Evolutionary conservation across 1,140 invertebrate genomes (phyloP).

Genomic region (Drosophila melanogaster): DNA sequence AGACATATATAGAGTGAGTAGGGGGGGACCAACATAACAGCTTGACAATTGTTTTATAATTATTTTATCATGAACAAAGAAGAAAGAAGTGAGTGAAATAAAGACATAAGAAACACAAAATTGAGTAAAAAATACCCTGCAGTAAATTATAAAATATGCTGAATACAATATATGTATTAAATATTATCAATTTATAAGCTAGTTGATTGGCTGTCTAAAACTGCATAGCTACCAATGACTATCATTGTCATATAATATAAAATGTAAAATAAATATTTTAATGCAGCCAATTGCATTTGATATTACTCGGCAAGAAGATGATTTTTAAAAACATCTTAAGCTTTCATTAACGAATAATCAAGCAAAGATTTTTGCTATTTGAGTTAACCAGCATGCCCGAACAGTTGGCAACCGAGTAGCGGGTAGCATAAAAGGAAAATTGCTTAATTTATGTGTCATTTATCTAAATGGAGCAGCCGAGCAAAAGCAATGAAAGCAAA

Average conservation of each 20-base stretch:
- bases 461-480: conserved; percentile 77
- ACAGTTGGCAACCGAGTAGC: conserved; percentile 14
- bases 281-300: too few relatives aligned
- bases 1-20: conserved; percentile 1
- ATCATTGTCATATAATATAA: too few relatives aligned
- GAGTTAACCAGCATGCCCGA: conserved; percentile 16
- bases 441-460: conserved; percentile 81
- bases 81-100: conserved; percentile 5
- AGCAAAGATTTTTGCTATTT: background rate
- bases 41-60: conserved; percentile 77
- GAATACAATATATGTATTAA: background rate
- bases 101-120: background rate
- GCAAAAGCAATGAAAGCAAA: conserved; percentile 43
- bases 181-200: background rate
- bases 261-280: too few relatives aligned
- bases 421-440: conserved; percentile 76
- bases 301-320: too few relatives aligned
- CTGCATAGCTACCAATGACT: too few relatives aligned
- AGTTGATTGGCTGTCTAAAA: too few relatives aligned
- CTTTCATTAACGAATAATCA: background rate
- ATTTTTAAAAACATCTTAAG: too few relatives aligned
- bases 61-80: conserved; percentile 53
- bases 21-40: conserved; percentile 23
- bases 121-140: background rate
- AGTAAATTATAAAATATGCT: background rate